Percentiles rank a stretch among this genome's conserved stretches.
Evolutionary conservation across 2,888 invertebrate species (phyloP).

Genomic region (Diploptera punctata): DNA sequence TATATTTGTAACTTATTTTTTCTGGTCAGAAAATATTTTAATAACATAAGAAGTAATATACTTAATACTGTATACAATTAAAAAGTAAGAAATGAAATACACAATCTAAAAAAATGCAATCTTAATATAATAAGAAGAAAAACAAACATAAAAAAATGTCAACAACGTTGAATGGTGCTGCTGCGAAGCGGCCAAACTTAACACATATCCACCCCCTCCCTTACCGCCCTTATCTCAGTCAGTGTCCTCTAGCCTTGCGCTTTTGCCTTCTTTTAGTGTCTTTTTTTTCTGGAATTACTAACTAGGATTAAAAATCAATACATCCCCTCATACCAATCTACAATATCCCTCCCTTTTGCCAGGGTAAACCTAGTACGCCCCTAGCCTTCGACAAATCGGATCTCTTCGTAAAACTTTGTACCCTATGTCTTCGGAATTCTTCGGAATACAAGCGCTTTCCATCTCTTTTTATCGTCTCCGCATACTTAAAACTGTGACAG

Average conservation of each 20-base stretch:
- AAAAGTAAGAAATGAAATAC: too few species aligned
- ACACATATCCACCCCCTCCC: neutral
- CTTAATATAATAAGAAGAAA: too few species aligned
- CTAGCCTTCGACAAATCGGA: conserved; percentile 27
- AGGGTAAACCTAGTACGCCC: conserved; percentile 16
- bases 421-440: conserved; percentile 37
- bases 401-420: conserved; percentile 29
- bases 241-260: neutral
- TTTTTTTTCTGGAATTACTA: conserved; percentile 41
- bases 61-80: too few species aligned
- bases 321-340: conserved; percentile 39
- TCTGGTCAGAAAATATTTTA: too few species aligned
- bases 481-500: conserved; percentile 22
- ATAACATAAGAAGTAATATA: too few species aligned
- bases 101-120: too few species aligned
- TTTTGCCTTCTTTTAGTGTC: conserved; percentile 20
- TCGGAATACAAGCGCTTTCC: conserved; percentile 11
- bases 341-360: conserved; percentile 28
- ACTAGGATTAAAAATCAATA: conserved; percentile 46
- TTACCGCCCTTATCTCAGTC: conserved; percentile 4
- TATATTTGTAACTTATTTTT: too few species aligned
- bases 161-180: conserved; percentile 2
- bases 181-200: neutral
- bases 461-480: conserved; percentile 8
- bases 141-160: neutral